These are phyloP conservation scores for Magallana nippona DNA, from an alignment of 2,888 invertebrate species.

Conservation along the genomic window DNA sequence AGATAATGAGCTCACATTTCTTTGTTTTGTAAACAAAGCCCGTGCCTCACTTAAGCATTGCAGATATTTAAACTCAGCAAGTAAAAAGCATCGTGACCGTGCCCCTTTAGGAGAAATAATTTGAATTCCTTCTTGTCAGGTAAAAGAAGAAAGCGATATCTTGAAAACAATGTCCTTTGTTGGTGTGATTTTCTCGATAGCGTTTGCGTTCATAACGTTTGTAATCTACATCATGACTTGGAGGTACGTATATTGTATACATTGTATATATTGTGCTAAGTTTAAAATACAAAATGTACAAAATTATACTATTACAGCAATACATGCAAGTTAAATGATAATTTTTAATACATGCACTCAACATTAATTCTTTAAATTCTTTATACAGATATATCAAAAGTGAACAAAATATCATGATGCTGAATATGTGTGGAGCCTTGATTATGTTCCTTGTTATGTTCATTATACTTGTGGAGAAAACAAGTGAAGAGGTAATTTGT, in stretches of 20 bases:
- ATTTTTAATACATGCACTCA: neutral
- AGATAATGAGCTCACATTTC: too few relatives aligned
- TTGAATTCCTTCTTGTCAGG: neutral
- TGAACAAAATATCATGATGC: neutral
- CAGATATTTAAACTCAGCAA: too few relatives aligned
- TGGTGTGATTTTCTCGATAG: neutral
- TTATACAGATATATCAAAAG: slow-evolving; percentile 3
- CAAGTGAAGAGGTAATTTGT: neutral
- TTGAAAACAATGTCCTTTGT: neutral
- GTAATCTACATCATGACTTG: slow-evolving; percentile 5
- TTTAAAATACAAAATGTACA: neutral
- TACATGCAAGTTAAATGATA: too few relatives aligned
- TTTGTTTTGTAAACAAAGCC: too few relatives aligned
- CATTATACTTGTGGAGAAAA: neutral
- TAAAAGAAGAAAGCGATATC: neutral
- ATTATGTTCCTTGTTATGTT: neutral
- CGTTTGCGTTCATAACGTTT: neutral
- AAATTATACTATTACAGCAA: neutral
- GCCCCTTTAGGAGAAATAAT: too few relatives aligned
- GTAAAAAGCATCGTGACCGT: too few relatives aligned
- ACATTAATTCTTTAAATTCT: too few relatives aligned
- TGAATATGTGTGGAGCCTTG: slow-evolving; percentile 19
- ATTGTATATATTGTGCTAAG: neutral
- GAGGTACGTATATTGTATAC: neutral
- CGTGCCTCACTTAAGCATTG: too few relatives aligned